Evolutionary conservation across 2,888 invertebrate species (phyloP).

Genomic region (Drosophila percnosoma): DNA sequence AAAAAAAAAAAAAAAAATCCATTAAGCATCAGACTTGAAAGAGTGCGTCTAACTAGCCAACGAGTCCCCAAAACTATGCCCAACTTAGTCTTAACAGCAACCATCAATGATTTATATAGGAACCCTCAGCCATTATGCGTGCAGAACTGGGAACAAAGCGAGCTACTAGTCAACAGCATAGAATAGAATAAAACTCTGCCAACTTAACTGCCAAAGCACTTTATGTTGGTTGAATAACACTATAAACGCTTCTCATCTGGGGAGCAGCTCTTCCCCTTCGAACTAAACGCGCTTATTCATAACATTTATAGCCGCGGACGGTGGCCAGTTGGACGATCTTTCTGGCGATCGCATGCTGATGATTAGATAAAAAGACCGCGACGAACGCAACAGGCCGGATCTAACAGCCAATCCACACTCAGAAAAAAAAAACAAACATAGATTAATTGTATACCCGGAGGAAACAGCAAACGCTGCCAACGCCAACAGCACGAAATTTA

Average conservation of each 20-base stretch:
- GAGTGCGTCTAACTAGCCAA: slow-evolving; percentile 32
- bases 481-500: not conserved
- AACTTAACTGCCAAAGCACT: slow-evolving; percentile 59
- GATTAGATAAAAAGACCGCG: slow-evolving; percentile 74
- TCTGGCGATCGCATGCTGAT: slow-evolving; percentile 60
- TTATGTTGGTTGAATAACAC: slow-evolving; percentile 68
- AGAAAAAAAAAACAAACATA: not conserved
- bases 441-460: not conserved
- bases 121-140: slow-evolving; percentile 32
- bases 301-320: slow-evolving; percentile 54
- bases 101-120: slow-evolving; percentile 34
- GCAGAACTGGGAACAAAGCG: slow-evolving; percentile 18
- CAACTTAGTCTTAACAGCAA: slow-evolving; percentile 9
- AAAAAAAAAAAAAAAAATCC: not conserved
- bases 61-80: slow-evolving; percentile 8
- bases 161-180: slow-evolving; percentile 18
- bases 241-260: slow-evolving; percentile 63
- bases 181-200: slow-evolving; percentile 47
- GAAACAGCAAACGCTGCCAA: not conserved
- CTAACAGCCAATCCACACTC: slow-evolving; percentile 10
- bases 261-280: slow-evolving; percentile 31
- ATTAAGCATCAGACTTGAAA: slow-evolving; percentile 20
- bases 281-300: slow-evolving; percentile 73
- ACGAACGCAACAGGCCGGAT: slow-evolving; percentile 65
- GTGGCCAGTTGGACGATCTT: slow-evolving; percentile 10